Evolutionary conservation across 2,888 invertebrate genomes (phyloP), one percentile per base, ranked within the genome.

Genomic region (Morpho deidamia): DNA sequence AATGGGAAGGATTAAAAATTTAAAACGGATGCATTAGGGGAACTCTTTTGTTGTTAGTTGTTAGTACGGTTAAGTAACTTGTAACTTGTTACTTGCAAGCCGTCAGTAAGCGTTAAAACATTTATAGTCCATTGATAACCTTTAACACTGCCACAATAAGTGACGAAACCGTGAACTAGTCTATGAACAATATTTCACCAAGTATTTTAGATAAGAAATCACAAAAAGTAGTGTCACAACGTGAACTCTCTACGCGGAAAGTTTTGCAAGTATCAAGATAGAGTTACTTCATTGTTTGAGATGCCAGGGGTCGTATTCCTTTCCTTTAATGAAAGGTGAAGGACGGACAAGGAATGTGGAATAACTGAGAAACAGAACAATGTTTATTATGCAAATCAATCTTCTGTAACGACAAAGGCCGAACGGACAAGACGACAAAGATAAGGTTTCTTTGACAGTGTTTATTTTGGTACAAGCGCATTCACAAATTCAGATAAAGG

Each of bases 311-410:
- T 73, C 75, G 69, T 69, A 70, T 74, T 75, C 77, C 76, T 78
- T 78, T 79, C 78, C 70, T 76, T 76, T 74, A 67, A 63, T 64
- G 67, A 86, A 84, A 86, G 82, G 85, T 83, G 85, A 86, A 86
- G 87, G 86, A 80, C 79, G 66, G 63, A 37, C 55, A 61, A 60
- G 77, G 74, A 75, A 78, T 79, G 74, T 68, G 69, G 74, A 72
- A 76, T 76, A 76, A 71, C 69, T 65, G 66, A 63, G 59, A 65
- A 71, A 70, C 68, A 66, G 60, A 66, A 58, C 50, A 53, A 45
- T 62, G 64, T 68, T 78, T 74, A 74, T 71, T 74, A 76, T 78
- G 72, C 69, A 77, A 76, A 78, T 74, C 62, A 66, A 67, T 71
- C 66, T 67, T 56, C 54, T 53, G 59, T 50, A 50, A 66, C 61